phyloP scores from a whole-genome alignment of 2,113 vertebrate species.

The Potamarius usumacintae region DNA sequence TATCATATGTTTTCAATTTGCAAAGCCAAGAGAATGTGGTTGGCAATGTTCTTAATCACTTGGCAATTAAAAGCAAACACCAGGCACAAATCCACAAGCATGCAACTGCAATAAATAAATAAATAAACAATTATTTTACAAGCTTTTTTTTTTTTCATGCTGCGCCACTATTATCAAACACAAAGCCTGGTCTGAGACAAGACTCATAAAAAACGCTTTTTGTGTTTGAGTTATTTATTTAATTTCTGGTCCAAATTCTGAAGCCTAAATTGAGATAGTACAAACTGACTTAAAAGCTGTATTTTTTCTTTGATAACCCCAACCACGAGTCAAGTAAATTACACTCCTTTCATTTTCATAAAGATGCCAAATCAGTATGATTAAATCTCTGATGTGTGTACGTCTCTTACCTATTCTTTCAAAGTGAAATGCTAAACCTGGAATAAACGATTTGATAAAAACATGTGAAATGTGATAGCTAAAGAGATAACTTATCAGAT shows the following conservation, averaged over 20 bases:
- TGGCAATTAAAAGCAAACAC: background rate
- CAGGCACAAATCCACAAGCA: background rate
- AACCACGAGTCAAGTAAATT: background rate
- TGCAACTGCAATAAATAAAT: background rate
- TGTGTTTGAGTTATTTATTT: background rate
- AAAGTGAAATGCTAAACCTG: background rate
- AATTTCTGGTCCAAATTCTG: background rate
- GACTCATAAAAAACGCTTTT: background rate
- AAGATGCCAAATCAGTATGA: conserved; percentile 3
- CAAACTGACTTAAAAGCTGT: background rate
- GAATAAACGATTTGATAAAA: background rate
- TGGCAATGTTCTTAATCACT: background rate
- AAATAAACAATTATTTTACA: background rate
- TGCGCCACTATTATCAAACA: background rate
- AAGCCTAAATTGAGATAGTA: background rate
- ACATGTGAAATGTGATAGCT: conserved; percentile 2
- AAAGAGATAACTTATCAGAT: conserved; percentile 27
- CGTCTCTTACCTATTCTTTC: background rate
- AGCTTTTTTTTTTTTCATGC: background rate
- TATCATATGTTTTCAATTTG: background rate
- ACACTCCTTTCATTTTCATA: background rate
- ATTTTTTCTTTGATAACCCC: background rate
- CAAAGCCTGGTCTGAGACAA: background rate
- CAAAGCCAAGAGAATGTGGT: background rate
- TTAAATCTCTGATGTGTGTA: background rate